phyloP scores from a whole-genome alignment of 2,797 vertebrate species.

The Staurois parvus region DNA sequence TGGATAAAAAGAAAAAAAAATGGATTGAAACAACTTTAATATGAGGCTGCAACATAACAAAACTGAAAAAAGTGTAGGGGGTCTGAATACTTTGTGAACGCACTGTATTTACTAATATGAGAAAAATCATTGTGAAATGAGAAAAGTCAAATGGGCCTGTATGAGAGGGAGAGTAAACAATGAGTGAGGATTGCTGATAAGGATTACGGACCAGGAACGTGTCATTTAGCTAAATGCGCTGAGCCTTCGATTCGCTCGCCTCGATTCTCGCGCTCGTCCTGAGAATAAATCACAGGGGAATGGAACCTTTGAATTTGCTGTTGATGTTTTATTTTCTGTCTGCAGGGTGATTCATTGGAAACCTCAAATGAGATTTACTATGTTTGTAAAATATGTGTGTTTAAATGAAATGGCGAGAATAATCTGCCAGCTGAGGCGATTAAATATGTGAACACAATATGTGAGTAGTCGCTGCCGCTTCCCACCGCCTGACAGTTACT shows the following conservation, averaged over 20 bases:
- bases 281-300: conserved; percentile 23
- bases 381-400: conserved; percentile 47
- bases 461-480: conserved; percentile 2
- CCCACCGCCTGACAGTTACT: background rate
- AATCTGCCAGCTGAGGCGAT: conserved; percentile 24
- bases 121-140: no score
- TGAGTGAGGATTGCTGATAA: conserved; percentile 50
- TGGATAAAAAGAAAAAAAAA: no score
- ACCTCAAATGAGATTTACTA: conserved; percentile 46
- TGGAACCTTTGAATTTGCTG: conserved; percentile 19
- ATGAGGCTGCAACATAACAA: no score
- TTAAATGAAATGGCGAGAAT: conserved; percentile 42
- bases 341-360: conserved; percentile 20
- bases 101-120: no score
- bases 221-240: conserved; percentile 6
- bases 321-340: conserved; percentile 41
- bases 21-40: no score
- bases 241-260: conserved; percentile 6
- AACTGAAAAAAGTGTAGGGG: no score
- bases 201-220: conserved; percentile 8
- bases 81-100: no score
- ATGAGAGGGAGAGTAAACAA: background rate
- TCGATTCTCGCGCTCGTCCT: background rate
- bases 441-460: conserved; percentile 38
- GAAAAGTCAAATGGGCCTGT: no score